Conservation (phyloP, 2,888 invertebrate species). For the Dusona sp. region DNA sequence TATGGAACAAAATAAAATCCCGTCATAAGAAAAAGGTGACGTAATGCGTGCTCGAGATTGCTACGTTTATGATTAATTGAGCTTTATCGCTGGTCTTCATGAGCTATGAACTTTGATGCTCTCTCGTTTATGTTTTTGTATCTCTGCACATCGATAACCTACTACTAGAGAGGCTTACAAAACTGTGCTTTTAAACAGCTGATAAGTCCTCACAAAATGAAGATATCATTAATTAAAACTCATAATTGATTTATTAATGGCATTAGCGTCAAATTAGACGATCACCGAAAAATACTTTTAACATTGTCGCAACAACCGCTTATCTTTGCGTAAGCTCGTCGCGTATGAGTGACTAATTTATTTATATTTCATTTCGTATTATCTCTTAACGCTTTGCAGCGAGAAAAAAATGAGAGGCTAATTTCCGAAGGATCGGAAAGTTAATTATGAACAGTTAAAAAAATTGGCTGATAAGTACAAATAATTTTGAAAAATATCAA, state of each 20-base stretch:
- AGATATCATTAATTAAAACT: slow-evolving; percentile 6
- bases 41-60: background rate
- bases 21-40: background rate
- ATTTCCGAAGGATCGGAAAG: background rate
- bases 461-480: no score
- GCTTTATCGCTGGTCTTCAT: background rate
- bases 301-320: background rate
- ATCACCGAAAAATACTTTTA: slow-evolving; percentile 54
- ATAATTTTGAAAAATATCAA: no score
- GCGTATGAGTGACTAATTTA: background rate
- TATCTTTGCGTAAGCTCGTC: background rate
- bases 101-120: background rate
- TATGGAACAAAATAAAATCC: no score
- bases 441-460: no score
- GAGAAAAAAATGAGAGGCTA: background rate
- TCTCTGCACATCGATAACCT: background rate
- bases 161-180: background rate
- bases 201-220: background rate
- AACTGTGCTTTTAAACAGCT: background rate
- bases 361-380: background rate
- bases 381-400: background rate
- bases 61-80: background rate
- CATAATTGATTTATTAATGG: slow-evolving; percentile 73
- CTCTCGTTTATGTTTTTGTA: background rate
- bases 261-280: slow-evolving; percentile 69